Base-by-base conservation (phyloP, 2,888 invertebrate genomes). In the Harpalus rubripes region DNA sequence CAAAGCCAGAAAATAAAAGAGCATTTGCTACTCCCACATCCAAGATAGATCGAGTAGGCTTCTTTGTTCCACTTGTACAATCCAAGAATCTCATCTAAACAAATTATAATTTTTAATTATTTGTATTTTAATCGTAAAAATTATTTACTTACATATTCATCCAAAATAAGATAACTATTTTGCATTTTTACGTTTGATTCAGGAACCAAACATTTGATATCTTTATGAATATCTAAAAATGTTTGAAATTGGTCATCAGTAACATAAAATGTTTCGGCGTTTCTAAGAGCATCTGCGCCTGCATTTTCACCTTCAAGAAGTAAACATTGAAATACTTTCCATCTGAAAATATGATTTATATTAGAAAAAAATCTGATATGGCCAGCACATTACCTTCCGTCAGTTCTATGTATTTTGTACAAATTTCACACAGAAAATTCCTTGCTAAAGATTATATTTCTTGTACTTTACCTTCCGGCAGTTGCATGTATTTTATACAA, bases 281-380 rank as follows among this genome's bases (percentile, higher is more conserved):
- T 90, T 78, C 92, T 88, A 22, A 92, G 84, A 10, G 92, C 91
- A 5, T 90, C 90, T 10, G 88, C 88, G 6, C 93, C 93, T 4
- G 88, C 90, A 87, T 93, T 93, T 88, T 93, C 93, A 1, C 92
- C 92, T 68, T 92, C 92, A 10, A 93, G 88, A 8, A 92, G 87
- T 10, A 93, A 88, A 86, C 92, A 92, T 88, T 93, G 93, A 87
- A 93, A 93, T 12, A 92, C 92, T 87, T 91, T 90, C 91, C 91
- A 91, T 85, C 90, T 90, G 81, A 22, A 86, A 52, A 12, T 5
- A 8, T 52, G 2, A 52, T 52, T 8, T 52, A 5, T 76, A 74
- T 63, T n/a, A n/a, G n/a, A n/a, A n/a, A n/a, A n/a, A n/a, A n/a
- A n/a, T n/a, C n/a, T n/a, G n/a, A n/a, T n/a, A n/a, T n/a, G n/a